These are phyloP conservation scores for Sycophila sp. DNA, from an alignment of 1,140 invertebrate genomes.

Conservation along the genomic window DNA sequence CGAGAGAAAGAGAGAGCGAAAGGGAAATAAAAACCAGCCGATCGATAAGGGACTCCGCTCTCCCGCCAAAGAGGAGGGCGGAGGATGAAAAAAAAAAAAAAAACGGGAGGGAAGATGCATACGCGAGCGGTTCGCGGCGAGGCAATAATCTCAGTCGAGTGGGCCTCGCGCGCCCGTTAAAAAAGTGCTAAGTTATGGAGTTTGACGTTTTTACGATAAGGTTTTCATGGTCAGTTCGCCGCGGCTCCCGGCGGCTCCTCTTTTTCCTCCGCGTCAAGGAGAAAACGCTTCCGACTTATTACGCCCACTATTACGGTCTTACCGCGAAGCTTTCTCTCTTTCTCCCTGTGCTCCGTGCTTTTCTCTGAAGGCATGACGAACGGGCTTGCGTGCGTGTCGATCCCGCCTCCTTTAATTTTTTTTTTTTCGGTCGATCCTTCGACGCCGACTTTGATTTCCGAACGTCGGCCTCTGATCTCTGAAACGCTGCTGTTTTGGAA, in stretches of 20 bases:
- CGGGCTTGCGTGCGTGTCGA: not conserved
- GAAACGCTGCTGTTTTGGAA: not conserved
- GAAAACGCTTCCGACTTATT: conserved; percentile 47
- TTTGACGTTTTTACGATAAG: conserved; percentile 54
- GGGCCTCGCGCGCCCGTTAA: conserved; percentile 38
- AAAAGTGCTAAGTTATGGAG: conserved; percentile 48
- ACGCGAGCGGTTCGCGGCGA: conserved; percentile 3
- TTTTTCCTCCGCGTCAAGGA: conserved; percentile 1
- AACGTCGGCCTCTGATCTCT: too few species aligned
- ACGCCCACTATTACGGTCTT: conserved; percentile 19
- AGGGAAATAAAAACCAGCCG: conserved; percentile 42
- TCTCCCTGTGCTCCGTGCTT: not conserved
- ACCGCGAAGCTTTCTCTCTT: conserved; percentile 18
- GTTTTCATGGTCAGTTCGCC: conserved; percentile 32
- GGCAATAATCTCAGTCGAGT: conserved; percentile 42
- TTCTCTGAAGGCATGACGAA: not conserved
- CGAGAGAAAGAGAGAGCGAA: conserved; percentile 37
- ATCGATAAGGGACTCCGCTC: conserved; percentile 45
- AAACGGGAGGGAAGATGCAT: not conserved
- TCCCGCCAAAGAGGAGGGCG: not conserved
- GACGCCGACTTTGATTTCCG: not conserved
- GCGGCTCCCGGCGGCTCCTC: not conserved
- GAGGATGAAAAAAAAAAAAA: not conserved
- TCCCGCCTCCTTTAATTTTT: too few species aligned
- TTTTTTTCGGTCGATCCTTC: too few species aligned